Evolutionary conservation across 2,888 invertebrate genomes (phyloP).

Genomic region (Zeuzera pyrina): DNA sequence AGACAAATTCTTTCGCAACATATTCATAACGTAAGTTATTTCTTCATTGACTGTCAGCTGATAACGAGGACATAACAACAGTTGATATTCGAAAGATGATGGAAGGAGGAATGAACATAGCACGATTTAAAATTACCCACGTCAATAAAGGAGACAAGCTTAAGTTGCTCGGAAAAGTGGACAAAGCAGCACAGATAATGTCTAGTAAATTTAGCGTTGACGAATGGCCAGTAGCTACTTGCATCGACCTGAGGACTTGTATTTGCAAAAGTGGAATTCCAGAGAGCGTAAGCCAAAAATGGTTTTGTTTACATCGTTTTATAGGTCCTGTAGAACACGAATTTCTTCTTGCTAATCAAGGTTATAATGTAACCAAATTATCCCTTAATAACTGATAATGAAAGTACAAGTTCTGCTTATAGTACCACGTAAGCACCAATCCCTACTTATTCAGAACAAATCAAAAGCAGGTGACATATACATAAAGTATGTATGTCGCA

Average conservation of each 20-base stretch:
- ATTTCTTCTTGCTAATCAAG: too few species aligned
- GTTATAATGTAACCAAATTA: too few species aligned
- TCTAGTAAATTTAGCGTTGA: constrained; percentile 67
- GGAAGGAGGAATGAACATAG: constrained; percentile 60
- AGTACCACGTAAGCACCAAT: too few species aligned
- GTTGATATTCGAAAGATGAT: constrained; percentile 60
- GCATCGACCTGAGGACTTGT: constrained; percentile 87
- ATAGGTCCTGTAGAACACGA: too few species aligned
- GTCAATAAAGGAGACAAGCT: constrained; percentile 34
- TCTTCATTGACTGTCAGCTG: constrained; percentile 27
- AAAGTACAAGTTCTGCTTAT: too few species aligned
- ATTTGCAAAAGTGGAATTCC: constrained; percentile 81
- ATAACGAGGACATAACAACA: constrained; percentile 25
- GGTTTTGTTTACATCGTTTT: too few species aligned
- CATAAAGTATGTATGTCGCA: too few species aligned
- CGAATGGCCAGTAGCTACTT: constrained; percentile 81
- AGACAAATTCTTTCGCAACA: too few species aligned
- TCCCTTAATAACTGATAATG: too few species aligned
- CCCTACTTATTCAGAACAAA: too few species aligned
- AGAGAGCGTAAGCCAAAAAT: constrained; percentile 14
- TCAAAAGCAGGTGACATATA: too few species aligned
- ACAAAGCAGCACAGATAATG: constrained; percentile 53
- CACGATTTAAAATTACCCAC: constrained; percentile 35
- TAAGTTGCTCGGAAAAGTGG: constrained; percentile 36
- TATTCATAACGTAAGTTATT: too few species aligned